A percentile compares a stretch with the other conserved stretches of the same genome.
Conservation (phyloP, 2,888 invertebrate genomes). For the Sinelater perroti region DNA sequence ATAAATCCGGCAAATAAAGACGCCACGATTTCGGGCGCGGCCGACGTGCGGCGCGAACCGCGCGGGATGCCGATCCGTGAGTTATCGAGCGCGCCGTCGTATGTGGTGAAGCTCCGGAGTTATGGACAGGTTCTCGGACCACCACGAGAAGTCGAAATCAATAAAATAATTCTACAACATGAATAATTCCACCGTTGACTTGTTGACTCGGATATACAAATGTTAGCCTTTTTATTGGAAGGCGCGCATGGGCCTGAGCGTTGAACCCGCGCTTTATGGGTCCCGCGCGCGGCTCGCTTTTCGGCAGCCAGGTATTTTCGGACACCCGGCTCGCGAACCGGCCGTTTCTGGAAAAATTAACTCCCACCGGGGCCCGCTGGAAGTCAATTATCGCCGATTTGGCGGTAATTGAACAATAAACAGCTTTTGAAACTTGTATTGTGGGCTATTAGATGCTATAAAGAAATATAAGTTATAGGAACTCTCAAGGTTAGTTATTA, state of each 20-base stretch:
- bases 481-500: too few species aligned
- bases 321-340: too few species aligned
- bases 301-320: neutral
- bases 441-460: too few species aligned
- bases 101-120: slow-evolving; percentile 37
- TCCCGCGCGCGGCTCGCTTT: too few species aligned
- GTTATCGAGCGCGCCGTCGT: slow-evolving; percentile 36
- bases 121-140: slow-evolving; percentile 42
- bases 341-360: too few species aligned
- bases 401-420: too few species aligned
- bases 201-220: slow-evolving; percentile 42
- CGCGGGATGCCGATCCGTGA: slow-evolving; percentile 23
- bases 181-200: slow-evolving; percentile 43
- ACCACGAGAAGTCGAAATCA: slow-evolving; percentile 46
- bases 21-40: slow-evolving; percentile 8
- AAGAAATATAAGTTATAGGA: too few species aligned
- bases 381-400: too few species aligned
- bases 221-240: slow-evolving; percentile 45
- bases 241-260: slow-evolving; percentile 35
- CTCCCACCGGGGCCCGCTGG: too few species aligned
- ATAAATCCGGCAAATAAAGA: slow-evolving; percentile 36
- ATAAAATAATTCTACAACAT: slow-evolving; percentile 46
- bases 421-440: too few species aligned
- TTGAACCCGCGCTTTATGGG: slow-evolving; percentile 29
- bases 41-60: slow-evolving; percentile 16